phyloP scores from a whole-genome alignment of 2,113 vertebrate genomes.

The Cyanistes caeruleus region DNA sequence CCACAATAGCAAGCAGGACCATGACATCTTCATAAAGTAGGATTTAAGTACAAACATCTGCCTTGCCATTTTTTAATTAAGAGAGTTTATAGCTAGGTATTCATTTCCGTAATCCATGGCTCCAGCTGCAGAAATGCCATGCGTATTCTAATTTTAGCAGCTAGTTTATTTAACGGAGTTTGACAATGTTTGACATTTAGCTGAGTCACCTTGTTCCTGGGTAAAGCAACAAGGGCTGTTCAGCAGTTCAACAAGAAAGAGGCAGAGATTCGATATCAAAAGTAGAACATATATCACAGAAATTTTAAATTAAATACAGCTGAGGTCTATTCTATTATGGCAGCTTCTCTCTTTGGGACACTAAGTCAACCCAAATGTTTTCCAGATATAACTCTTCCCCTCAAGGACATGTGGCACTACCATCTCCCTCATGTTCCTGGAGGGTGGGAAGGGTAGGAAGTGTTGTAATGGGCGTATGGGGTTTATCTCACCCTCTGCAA shows the following conservation, averaged over 20 bases:
- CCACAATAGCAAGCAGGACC: neutral
- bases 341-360: constrained; percentile 23
- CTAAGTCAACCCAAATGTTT: constrained; percentile 28
- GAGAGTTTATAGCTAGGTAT: constrained; percentile 23
- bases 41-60: constrained; percentile 54
- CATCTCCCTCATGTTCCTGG: neutral
- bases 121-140: constrained; percentile 35
- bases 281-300: constrained; percentile 21
- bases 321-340: neutral
- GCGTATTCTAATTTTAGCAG: constrained; percentile 43
- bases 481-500: neutral
- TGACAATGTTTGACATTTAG: constrained; percentile 58
- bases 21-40: constrained; percentile 6
- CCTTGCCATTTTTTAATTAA: constrained; percentile 33
- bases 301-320: constrained; percentile 29
- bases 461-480: neutral
- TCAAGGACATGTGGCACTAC: neutral
- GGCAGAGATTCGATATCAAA: constrained; percentile 1
- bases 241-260: constrained; percentile 37
- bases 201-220: constrained; percentile 46
- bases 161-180: constrained; percentile 43
- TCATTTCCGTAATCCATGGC: neutral
- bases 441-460: constrained; percentile 3
- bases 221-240: constrained; percentile 41
- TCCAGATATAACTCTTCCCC: neutral